Percentiles rank a stretch among this genome's conserved stretches.
phyloP scores from a whole-genome alignment of 2,888 invertebrate species.

The Oscheius sp. region DNA sequence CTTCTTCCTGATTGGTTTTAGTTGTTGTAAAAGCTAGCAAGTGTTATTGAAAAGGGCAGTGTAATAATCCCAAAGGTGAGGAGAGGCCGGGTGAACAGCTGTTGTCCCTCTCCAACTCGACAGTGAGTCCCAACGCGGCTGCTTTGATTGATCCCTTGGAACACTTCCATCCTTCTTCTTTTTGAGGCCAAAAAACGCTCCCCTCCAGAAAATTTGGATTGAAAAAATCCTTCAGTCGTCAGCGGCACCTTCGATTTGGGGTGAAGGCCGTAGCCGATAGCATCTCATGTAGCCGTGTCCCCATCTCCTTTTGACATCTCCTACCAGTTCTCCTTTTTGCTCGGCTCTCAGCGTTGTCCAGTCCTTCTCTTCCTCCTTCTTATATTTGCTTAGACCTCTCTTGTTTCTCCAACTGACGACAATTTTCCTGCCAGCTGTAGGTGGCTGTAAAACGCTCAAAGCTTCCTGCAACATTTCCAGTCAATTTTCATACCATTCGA shows the following conservation, averaged over 20 bases:
- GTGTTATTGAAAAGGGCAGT: no score
- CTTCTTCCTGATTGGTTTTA: no score
- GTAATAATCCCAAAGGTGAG: no score
- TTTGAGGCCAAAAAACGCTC: neutral
- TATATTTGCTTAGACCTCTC: neutral
- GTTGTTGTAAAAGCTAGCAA: no score
- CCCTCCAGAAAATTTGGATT: neutral
- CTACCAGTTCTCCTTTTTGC: slow-evolving; percentile 3
- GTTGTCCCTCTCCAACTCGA: neutral
- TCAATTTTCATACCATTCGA: no score
- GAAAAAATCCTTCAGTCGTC: neutral
- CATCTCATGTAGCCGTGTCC: slow-evolving; percentile 22
- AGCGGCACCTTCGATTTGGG: slow-evolving; percentile 19
- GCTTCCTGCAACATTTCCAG: no score
- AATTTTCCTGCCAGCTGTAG: no score
- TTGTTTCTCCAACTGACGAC: neutral
- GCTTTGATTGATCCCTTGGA: slow-evolving; percentile 14
- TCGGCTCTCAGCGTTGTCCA: neutral
- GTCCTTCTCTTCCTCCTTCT: neutral
- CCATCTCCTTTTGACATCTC: slow-evolving; percentile 16
- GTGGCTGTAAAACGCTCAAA: no score
- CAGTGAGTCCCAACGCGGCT: slow-evolving; percentile 1
- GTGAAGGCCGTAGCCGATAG: slow-evolving; percentile 28
- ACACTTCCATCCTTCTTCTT: slow-evolving; percentile 7
- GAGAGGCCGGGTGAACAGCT: no score